Conservation (phyloP, 2,797 vertebrate genomes). For the Molossus molossus region DNA sequence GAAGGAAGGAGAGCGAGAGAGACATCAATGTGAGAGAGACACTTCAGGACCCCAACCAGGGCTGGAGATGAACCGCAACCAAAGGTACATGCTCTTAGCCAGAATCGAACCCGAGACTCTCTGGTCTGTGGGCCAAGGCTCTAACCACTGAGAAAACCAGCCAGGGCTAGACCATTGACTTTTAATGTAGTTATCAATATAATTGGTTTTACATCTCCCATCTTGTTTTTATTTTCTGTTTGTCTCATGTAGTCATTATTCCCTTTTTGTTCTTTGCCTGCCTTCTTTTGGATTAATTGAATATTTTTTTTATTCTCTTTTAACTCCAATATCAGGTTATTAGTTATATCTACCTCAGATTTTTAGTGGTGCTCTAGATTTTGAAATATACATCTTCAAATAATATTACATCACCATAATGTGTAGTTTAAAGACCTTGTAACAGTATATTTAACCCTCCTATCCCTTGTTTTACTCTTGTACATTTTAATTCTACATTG, state of each 20-base stretch:
- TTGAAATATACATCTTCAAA: conserved; percentile 36
- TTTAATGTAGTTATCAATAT: conserved; percentile 27
- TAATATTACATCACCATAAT: neutral
- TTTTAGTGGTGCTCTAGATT: neutral
- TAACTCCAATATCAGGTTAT: neutral
- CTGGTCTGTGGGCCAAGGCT: no score
- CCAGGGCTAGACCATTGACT: neutral
- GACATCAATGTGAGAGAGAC: no score
- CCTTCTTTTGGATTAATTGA: neutral
- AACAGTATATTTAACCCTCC: neutral
- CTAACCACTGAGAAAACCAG: no score
- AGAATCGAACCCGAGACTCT: no score
- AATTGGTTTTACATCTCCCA: neutral
- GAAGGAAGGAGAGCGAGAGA: no score
- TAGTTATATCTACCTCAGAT: neutral
- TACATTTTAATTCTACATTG: neutral
- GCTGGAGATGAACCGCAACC: no score
- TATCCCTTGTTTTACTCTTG: neutral
- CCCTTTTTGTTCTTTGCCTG: neutral
- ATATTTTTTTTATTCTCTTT: neutral
- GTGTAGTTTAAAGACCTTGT: neutral
- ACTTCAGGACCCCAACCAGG: no score
- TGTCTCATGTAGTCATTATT: neutral
- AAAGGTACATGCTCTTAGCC: no score
- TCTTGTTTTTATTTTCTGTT: conserved; percentile 7